Percentiles rank a stretch among this genome's conserved stretches.
phyloP scores from a whole-genome alignment of 2,113 vertebrate species.

The Podiceps cristatus region DNA sequence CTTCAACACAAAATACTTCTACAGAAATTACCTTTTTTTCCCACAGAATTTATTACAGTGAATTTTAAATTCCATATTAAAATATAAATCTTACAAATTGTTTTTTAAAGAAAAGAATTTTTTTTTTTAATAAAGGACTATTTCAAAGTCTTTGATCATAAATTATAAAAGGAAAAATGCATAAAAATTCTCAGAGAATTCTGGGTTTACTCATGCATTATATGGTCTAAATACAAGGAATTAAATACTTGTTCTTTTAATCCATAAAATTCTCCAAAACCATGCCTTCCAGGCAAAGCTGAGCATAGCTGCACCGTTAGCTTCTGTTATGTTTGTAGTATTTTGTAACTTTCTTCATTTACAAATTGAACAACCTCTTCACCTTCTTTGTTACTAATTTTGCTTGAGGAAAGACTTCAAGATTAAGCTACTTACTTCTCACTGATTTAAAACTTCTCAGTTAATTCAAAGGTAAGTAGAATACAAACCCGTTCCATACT shows the following conservation, averaged over 20 bases:
- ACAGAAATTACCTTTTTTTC: neutral
- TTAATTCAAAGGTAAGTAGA: neutral
- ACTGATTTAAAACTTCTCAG: neutral
- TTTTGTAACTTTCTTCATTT: neutral
- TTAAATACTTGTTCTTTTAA: neutral
- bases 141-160: neutral
- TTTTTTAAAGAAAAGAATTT: neutral
- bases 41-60: neutral
- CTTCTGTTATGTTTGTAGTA: neutral
- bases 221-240: neutral
- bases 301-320: rapidly evolving
- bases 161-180: neutral
- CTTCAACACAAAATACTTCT: neutral
- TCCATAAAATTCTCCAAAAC: neutral
- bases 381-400: neutral
- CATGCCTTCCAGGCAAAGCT: neutral
- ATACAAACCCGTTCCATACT: neutral
- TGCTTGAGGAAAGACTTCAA: neutral
- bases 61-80: neutral
- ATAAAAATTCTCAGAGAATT: neutral
- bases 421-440: neutral
- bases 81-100: neutral
- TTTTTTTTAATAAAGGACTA: neutral
- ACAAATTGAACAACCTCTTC: neutral
- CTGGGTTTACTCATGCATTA: neutral